These are phyloP conservation scores for Otus sunia DNA, from an alignment of 2,113 vertebrate genomes.

Conservation along the genomic window DNA sequence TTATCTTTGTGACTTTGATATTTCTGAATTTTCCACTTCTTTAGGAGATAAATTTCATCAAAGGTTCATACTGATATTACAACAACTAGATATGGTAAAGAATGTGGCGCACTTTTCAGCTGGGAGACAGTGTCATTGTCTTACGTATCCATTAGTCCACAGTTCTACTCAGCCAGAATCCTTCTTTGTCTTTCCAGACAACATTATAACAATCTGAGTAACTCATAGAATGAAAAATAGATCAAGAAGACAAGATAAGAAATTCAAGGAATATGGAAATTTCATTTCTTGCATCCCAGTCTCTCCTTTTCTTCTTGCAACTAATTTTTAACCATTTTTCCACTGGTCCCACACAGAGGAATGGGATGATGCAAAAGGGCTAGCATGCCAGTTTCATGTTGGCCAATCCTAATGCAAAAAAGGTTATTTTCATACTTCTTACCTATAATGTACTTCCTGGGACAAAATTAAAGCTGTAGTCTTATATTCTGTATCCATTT, in stretches of 20 bases:
- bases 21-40: not conserved
- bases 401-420: not conserved
- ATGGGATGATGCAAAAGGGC: not conserved
- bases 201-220: not conserved
- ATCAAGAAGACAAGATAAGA: not conserved
- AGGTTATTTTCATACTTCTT: not conserved
- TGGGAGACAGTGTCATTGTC: not conserved
- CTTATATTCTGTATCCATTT: not conserved
- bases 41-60: not conserved
- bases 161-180: not conserved
- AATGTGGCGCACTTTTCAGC: not conserved
- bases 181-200: not conserved
- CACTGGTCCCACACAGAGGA: not conserved
- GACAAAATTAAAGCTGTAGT: not conserved
- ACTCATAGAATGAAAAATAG: not conserved
- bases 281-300: not conserved
- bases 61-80: not conserved
- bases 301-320: not conserved
- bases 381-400: not conserved
- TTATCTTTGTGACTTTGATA: not conserved
- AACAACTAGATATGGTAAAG: not conserved
- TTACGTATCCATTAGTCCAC: not conserved
- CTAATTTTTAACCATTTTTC: not conserved
- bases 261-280: not conserved
- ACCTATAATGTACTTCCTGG: not conserved